Percentiles rank a stretch among this genome's conserved stretches.
Evolutionary conservation across 2,888 invertebrate genomes (phyloP).

Genomic region (Tinea semifulvella): DNA sequence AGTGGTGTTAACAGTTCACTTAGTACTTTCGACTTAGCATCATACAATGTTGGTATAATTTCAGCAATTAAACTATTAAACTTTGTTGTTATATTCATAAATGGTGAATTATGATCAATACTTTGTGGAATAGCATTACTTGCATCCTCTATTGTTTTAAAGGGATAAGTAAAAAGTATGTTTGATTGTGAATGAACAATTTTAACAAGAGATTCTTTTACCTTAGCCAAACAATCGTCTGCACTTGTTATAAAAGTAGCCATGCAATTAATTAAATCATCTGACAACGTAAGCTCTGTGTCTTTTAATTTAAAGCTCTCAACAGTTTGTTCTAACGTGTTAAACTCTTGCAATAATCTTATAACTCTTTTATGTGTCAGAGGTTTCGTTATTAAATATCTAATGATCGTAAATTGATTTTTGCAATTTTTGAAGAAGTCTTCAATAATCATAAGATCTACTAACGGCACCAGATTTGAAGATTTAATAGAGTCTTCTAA

Average conservation of each 20-base stretch:
- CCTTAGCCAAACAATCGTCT: constrained; percentile 32
- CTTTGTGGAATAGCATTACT: constrained; percentile 22
- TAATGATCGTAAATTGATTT: constrained; percentile 40
- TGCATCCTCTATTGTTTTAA: constrained; percentile 27
- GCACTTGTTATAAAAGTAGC: constrained; percentile 32
- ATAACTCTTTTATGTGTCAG: constrained; percentile 43
- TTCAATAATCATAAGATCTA: constrained; percentile 38
- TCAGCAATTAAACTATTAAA: constrained; percentile 24
- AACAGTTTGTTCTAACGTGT: constrained; percentile 30
- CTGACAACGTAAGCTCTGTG: constrained; percentile 27
- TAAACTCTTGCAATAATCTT: constrained; percentile 44
- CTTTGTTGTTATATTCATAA: constrained; percentile 22
- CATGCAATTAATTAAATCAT: constrained; percentile 31
- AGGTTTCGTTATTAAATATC: constrained; percentile 35
- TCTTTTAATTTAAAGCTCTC: constrained; percentile 33
- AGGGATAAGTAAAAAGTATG: constrained; percentile 31
- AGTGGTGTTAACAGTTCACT: background rate
- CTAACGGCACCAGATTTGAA: constrained; percentile 24
- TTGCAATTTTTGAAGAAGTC: constrained; percentile 42
- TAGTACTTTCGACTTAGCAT: constrained; percentile 21
- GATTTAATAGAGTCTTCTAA: constrained; percentile 34
- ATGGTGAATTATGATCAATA: constrained; percentile 21
- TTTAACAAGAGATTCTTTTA: constrained; percentile 33
- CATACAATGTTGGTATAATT: constrained; percentile 26
- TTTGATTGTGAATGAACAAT: constrained; percentile 37